Conservation (phyloP, 2,113 vertebrate species). For the Bujurquina vittata region DNA sequence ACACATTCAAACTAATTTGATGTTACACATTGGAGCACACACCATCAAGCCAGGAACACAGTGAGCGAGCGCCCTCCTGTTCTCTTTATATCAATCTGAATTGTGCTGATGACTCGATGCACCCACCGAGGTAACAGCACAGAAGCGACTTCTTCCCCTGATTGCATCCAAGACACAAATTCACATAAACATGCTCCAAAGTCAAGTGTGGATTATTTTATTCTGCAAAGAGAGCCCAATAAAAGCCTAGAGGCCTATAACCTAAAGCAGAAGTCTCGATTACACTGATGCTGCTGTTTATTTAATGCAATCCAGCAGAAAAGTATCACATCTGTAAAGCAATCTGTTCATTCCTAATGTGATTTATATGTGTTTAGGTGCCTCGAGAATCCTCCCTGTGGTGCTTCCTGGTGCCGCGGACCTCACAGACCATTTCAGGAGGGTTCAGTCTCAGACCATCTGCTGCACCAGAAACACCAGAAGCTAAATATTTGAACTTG, state of each 20-base stretch:
- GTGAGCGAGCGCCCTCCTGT: not conserved
- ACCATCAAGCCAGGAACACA: not conserved
- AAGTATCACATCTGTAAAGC: not conserved
- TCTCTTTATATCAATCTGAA: conserved; percentile 17
- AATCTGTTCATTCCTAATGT: not conserved
- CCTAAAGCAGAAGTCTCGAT: not conserved
- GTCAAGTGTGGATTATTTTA: conserved; percentile 21
- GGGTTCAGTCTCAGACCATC: too few species aligned
- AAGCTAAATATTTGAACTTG: not conserved
- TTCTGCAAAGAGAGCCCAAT: not conserved
- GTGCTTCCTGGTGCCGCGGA: not conserved
- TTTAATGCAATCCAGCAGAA: not conserved
- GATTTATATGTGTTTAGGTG: not conserved
- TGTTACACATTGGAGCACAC: not conserved
- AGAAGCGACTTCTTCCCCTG: conserved; percentile 32
- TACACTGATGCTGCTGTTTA: accelerated
- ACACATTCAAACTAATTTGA: conserved; percentile 1
- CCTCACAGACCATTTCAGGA: not conserved
- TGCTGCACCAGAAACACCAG: accelerated
- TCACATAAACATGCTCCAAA: conserved; percentile 24
- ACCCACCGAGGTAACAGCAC: conserved; percentile 16
- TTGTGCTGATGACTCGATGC: conserved; percentile 28
- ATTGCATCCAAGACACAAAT: conserved; percentile 31
- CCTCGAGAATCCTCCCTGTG: not conserved
- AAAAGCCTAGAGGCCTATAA: not conserved